A percentile compares a stretch with the other conserved stretches of the same genome.
Conservation (phyloP, 2,113 vertebrate species). For the Alligator mississippiensis region DNA sequence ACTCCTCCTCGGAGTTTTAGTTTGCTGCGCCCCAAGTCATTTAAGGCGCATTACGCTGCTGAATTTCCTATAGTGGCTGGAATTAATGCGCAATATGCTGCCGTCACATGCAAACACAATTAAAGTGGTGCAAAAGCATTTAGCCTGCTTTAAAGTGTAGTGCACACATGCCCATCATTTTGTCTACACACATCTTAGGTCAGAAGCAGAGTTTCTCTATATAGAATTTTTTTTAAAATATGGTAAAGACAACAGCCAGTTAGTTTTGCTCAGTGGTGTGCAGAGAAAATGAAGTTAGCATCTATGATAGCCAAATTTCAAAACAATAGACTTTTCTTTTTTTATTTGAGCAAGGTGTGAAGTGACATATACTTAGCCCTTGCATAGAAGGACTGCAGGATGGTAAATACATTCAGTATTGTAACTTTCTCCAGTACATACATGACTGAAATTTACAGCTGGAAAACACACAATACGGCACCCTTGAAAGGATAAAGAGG, state of each 20-base stretch:
- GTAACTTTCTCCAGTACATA: neutral
- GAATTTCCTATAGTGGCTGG: too few species aligned
- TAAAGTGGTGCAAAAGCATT: too few species aligned
- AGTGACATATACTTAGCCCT: neutral
- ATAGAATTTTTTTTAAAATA: rapidly evolving
- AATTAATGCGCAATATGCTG: too few species aligned
- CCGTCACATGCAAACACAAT: too few species aligned
- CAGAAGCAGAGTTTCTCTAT: neutral
- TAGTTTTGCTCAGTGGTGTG: neutral
- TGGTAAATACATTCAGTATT: neutral
- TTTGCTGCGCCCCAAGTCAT: too few species aligned
- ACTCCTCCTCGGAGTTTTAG: too few species aligned
- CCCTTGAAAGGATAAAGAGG: too few species aligned
- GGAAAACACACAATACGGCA: neutral
- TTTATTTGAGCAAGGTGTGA: neutral
- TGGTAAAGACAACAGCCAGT: neutral
- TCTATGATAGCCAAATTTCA: neutral
- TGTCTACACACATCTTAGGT: too few species aligned
- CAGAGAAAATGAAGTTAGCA: neutral
- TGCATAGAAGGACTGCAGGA: neutral
- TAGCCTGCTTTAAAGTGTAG: too few species aligned
- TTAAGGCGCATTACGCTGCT: too few species aligned
- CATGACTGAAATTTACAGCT: neutral
- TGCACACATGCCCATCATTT: too few species aligned
- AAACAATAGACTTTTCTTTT: neutral